Evolutionary conservation across 35 echinoderm and acorn worm genomes (phyloP), one percentile per base, ranked within the genome.

Genomic region (Nesometra sesokonis): DNA sequence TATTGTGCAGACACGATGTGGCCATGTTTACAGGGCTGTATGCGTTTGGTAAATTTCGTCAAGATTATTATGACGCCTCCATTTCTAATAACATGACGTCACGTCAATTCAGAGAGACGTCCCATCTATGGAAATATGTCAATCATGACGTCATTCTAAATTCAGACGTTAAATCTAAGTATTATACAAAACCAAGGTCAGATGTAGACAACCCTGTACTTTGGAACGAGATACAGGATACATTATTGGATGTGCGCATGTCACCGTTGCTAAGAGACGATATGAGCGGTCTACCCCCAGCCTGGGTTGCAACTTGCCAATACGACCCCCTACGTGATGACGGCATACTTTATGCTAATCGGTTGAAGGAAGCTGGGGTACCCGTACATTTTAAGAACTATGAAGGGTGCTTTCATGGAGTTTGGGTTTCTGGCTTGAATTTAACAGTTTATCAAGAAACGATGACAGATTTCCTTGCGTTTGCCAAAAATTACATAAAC

Each of bases 301-400:
- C 94, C 36, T 93, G 88, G 33, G 77, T 97, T 35, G 77, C 83
- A 31, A 97, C 91, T 13, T 90, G 85, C 86, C 88, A 85, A 15
- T 93, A 90, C 46, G 94, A 97, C 35, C 52, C 36, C 17, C 34
- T 93, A 0, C 85, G 89, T 5, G 94, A 97, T 81, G 91, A 97
- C 46, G 94, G 91, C 0, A 57, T 97, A 13, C 85, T 97, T 30
- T 97, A 97, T 46, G 91, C 85, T 2, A 40, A 93, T 9, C 32
- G 94, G 31, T 17, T 97, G 46, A 38, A 91, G 33, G 32, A 76
- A 31, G 91, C 91, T 1, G 91, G 94, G 5, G 91, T 97, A 33
- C 36, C 82, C 21, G 81, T 84, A 9, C 83, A 78, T 37, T 76
- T 78, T 1, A 47, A 82, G 47, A 83, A 87, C 17, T 90, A 90